Evolutionary conservation across 2,888 invertebrate species (phyloP), one percentile per base, ranked within the genome.

Genomic region (Caenorhabditis macrosperma): DNA sequence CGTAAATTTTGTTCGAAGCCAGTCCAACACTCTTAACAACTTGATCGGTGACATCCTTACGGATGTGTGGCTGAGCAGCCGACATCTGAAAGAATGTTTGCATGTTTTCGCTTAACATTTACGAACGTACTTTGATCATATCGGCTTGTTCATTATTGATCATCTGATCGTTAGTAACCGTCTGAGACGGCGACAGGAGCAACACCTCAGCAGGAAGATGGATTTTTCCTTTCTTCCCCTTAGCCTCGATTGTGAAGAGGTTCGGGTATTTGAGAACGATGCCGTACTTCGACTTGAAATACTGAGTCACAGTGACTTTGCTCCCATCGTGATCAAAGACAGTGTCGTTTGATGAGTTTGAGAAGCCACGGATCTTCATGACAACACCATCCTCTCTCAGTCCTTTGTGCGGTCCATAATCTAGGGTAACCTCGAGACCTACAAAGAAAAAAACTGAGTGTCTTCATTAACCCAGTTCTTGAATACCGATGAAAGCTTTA

Each of bases 111-210:
- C n/a, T n/a, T 20, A 6, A 48, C 2, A 9, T 20, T 44, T 10
- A n/a, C 6, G 12, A 22, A 22, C 2, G 17, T 30, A 72, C 72
- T 22, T 61, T 75, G 41, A 75, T 75, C 75, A 67, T 67, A n/a
- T 75, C 75, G 4, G 66, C 75, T 17, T 75, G 75, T 35, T 75
- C 75, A 15, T 75, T 75, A 28, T 67, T 67, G 54, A 75, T 75
- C 66, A 75, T 67, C n/a, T 75, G 75, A 20, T 75, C 75, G 17
- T 66, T 75, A 2, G 60, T 66, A 12, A 67, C 75, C 9, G 61
- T 59, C 20, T 75, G 75, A 12, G 48, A 50, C 2, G 66, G 54
- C 2, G 67, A 75, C 4, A 75, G 35, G 12, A 67, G 10, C 15
- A 75, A 61, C 26, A 75, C 26, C 20, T 75, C 75, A 1, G 54